These are phyloP conservation scores for Morinoia aosen DNA, from an alignment of 2,888 invertebrate species.

Conservation along the genomic window DNA sequence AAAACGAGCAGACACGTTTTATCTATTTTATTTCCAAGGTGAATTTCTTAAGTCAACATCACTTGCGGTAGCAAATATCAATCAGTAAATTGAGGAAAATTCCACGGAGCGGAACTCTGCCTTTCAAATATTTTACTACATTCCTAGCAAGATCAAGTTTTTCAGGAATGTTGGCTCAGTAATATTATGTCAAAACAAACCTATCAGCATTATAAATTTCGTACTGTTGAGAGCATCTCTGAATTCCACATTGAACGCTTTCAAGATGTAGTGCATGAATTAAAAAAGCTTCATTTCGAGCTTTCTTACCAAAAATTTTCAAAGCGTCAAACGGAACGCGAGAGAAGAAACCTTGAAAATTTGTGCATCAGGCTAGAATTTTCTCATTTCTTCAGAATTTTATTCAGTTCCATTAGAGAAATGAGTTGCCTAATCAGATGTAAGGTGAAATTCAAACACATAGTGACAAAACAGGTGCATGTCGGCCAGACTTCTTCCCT, in stretches of 20 bases:
- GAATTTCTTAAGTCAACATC: not conserved
- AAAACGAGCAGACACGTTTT: not conserved
- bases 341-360: not conserved
- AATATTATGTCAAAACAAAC: not conserved
- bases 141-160: not conserved
- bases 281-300: not conserved
- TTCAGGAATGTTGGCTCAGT: not conserved
- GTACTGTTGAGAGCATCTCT: not conserved
- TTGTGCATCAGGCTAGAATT: no score
- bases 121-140: not conserved
- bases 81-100: not conserved
- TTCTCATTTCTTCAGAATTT: no score
- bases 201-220: not conserved
- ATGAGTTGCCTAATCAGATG: no score
- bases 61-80: not conserved
- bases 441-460: no score
- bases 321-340: not conserved
- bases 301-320: not conserved
- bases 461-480: not conserved
- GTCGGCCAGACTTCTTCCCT: not conserved
- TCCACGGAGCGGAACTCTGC: not conserved
- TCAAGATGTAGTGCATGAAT: not conserved
- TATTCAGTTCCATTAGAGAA: no score
- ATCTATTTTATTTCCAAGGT: not conserved
- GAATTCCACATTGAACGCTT: not conserved